Conservation (phyloP, 2,888 invertebrate genomes). For the Monopis laevigella region DNA sequence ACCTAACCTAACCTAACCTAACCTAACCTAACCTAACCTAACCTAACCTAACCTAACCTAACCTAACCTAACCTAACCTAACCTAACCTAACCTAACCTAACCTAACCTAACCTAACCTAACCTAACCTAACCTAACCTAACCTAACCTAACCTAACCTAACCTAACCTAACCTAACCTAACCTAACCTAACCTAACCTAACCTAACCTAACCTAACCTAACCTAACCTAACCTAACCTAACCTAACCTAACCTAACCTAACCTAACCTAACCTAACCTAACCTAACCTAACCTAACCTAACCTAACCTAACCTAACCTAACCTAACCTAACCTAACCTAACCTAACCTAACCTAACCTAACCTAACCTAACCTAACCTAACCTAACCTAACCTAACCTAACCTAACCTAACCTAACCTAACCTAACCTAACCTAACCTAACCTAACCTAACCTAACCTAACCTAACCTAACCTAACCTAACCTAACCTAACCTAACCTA, state of each 20-base stretch:
- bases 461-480: conserved; percentile 16
- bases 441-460: conserved; percentile 15
- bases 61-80: conserved; percentile 14
- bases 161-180: conserved; percentile 15
- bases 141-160: conserved; percentile 14
- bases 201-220: conserved; percentile 12
- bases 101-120: conserved; percentile 14
- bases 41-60: conserved; percentile 14
- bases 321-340: conserved; percentile 13
- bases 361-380: conserved; percentile 16
- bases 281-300: conserved; percentile 12
- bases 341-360: conserved; percentile 14
- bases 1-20: conserved; percentile 11
- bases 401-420: conserved; percentile 16
- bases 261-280: conserved; percentile 15
- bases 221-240: conserved; percentile 14
- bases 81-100: conserved; percentile 14
- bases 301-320: conserved; percentile 13
- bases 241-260: conserved; percentile 15
- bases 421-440: conserved; percentile 15
- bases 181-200: conserved; percentile 13
- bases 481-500: conserved; percentile 17
- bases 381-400: conserved; percentile 15
- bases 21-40: conserved; percentile 13
- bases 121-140: conserved; percentile 14